These are phyloP conservation scores for Esox niger DNA, from an alignment of 2,113 vertebrate genomes.

Conservation along the genomic window DNA sequence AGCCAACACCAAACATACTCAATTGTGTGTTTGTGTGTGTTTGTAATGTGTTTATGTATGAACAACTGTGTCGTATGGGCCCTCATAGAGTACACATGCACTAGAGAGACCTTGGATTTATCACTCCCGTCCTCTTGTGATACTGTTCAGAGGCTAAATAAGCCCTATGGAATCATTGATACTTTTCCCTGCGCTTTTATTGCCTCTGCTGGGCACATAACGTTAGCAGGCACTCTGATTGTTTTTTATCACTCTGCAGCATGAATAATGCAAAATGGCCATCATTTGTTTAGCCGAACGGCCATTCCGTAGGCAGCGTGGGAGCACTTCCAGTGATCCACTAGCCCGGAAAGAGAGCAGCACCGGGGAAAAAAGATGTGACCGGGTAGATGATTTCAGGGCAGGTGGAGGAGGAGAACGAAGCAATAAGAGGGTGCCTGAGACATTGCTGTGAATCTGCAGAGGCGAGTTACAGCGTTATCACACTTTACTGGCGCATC, in stretches of 20 bases:
- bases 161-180: slow-evolving; percentile 13
- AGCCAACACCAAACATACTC: no score
- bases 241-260: slow-evolving; percentile 1
- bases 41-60: no score
- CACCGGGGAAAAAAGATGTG: slow-evolving; percentile 5
- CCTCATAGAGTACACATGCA: not conserved
- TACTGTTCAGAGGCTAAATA: not conserved
- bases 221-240: slow-evolving; percentile 1
- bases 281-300: slow-evolving; percentile 12
- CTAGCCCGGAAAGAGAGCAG: not conserved
- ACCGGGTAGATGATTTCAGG: slow-evolving; percentile 1
- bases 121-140: not conserved
- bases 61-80: not conserved
- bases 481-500: slow-evolving; percentile 2
- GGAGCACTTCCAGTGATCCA: slow-evolving; percentile 17
- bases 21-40: no score
- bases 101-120: not conserved
- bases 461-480: not conserved
- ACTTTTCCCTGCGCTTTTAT: slow-evolving; percentile 7
- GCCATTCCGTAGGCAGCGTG: slow-evolving; percentile 6
- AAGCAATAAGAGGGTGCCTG: not conserved
- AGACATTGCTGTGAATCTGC: not conserved
- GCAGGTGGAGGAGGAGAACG: not conserved
- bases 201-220: not conserved
- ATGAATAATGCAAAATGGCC: slow-evolving; percentile 25